phyloP scores from a whole-genome alignment of 2,888 invertebrate genomes.

The Caenorhabditis plicata region DNA sequence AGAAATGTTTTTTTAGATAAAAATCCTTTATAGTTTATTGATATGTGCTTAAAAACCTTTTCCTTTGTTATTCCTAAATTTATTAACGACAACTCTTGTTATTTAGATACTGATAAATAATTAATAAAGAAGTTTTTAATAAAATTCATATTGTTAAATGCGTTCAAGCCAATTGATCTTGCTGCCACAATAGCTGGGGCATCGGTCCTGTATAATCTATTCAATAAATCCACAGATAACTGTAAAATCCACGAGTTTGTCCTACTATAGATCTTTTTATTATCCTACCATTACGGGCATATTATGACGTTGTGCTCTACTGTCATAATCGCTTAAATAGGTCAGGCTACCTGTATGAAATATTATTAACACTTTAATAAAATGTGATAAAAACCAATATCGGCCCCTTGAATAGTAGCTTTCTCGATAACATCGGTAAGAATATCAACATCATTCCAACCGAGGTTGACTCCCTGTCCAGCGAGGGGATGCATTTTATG shows the following conservation, averaged over 20 bases:
- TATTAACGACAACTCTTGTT: too few relatives aligned
- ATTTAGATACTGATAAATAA: slow-evolving; percentile 24
- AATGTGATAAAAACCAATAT: too few relatives aligned
- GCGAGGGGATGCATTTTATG: slow-evolving; percentile 89
- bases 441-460: slow-evolving; percentile 85
- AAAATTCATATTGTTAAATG: slow-evolving; percentile 28
- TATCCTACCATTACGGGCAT: slow-evolving; percentile 79
- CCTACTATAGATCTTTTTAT: too few relatives aligned
- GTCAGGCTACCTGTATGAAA: slow-evolving; percentile 74
- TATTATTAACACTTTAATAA: too few relatives aligned
- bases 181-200: slow-evolving; percentile 55
- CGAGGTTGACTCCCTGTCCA: slow-evolving; percentile 95
- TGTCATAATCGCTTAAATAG: slow-evolving; percentile 82
- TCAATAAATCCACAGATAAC: slow-evolving; percentile 27
- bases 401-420: slow-evolving; percentile 76
- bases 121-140: slow-evolving; percentile 26
- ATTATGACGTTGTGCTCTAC: slow-evolving; percentile 80
- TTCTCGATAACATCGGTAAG: slow-evolving; percentile 77
- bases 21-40: too few relatives aligned
- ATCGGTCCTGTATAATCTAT: slow-evolving; percentile 40
- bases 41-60: too few relatives aligned
- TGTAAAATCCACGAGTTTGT: too few relatives aligned
- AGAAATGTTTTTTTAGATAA: too few relatives aligned
- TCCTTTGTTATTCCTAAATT: too few relatives aligned
- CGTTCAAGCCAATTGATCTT: slow-evolving; percentile 59